phyloP scores from a whole-genome alignment of 2,113 vertebrate genomes.

The Carollia perspicillata region DNA sequence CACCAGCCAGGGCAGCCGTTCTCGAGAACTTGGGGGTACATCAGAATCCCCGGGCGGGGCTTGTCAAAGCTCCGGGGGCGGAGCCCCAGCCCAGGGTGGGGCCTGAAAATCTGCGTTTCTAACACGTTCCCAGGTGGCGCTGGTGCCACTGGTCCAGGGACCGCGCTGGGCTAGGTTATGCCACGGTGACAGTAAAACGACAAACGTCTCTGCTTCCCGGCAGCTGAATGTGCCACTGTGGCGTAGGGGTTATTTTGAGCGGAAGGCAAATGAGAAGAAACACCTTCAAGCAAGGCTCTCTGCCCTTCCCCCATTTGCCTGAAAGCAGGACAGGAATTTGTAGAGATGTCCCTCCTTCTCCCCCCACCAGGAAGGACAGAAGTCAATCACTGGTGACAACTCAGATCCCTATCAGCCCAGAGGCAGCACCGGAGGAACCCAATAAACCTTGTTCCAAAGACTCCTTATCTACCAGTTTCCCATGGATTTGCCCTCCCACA shows the following conservation, averaged over 20 bases:
- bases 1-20: background rate
- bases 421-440: background rate
- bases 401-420: background rate
- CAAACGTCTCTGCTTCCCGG: background rate
- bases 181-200: background rate
- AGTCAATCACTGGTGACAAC: background rate
- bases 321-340: background rate
- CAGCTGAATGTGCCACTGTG: background rate
- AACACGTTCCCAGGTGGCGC: background rate
- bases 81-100: background rate
- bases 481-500: background rate
- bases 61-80: background rate
- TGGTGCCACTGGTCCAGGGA: background rate
- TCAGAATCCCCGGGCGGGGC: background rate
- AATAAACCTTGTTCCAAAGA: background rate
- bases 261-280: background rate
- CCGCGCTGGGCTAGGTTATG: background rate
- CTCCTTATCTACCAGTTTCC: background rate
- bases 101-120: background rate
- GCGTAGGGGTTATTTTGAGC: background rate
- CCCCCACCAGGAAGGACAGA: background rate
- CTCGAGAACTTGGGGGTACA: background rate
- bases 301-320: background rate
- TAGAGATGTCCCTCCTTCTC: background rate
- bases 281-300: background rate